Evolutionary conservation across 2,113 vertebrate species (phyloP).

Genomic region (Cryptomyrus ogoouensis): DNA sequence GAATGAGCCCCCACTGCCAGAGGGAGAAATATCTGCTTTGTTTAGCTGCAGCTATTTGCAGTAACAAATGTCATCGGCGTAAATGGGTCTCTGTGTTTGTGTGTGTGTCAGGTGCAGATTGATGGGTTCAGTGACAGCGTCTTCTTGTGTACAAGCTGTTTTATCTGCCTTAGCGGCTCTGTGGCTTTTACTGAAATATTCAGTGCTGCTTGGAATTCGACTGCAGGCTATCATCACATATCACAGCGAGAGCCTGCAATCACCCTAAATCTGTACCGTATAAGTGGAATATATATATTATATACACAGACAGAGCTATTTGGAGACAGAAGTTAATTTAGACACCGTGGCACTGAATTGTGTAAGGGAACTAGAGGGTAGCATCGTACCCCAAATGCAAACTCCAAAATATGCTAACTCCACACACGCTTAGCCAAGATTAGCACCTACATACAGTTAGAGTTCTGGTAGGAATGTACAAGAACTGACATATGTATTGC

Average conservation of each 20-base stretch:
- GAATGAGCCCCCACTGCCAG: neutral
- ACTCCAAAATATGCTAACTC: neutral
- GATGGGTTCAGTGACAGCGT: neutral
- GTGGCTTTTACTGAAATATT: neutral
- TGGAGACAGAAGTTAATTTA: neutral
- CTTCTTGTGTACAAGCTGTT: neutral
- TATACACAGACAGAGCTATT: neutral
- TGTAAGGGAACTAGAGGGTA: neutral
- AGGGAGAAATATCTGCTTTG: neutral
- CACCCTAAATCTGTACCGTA: neutral
- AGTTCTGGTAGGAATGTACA: neutral
- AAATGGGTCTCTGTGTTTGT: neutral
- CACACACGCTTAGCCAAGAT: neutral
- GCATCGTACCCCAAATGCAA: neutral
- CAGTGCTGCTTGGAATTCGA: neutral
- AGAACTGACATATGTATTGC: neutral
- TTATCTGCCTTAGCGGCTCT: neutral
- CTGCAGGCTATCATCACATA: neutral
- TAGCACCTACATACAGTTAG: neutral
- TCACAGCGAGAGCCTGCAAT: neutral
- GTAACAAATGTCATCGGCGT: neutral
- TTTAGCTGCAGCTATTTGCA: neutral
- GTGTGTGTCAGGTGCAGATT: neutral
- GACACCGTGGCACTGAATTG: neutral
- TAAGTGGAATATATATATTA: neutral